Percentiles rank a stretch among this genome's conserved stretches.
Evolutionary conservation across 2,797 vertebrate genomes (phyloP).

Genomic region (Acestrorhynchus altus): DNA sequence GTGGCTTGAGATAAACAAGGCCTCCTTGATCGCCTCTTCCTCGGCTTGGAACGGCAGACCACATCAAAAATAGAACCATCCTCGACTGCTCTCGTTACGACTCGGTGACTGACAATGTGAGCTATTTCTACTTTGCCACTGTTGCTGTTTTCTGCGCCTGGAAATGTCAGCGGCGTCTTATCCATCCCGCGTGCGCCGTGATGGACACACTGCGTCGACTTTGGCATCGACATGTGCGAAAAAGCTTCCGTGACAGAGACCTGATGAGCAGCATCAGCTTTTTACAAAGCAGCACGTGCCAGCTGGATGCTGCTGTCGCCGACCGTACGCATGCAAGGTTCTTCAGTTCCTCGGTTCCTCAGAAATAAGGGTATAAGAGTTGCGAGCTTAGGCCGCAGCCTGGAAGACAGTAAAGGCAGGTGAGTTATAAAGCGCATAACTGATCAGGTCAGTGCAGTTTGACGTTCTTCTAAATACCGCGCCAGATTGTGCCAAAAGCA

Average conservation of each 20-base stretch:
- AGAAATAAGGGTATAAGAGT: background rate
- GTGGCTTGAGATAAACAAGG: background rate
- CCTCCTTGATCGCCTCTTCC: background rate
- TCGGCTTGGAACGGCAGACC: background rate
- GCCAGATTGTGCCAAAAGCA: background rate
- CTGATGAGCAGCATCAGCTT: constrained; percentile 14
- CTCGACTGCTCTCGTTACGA: constrained; percentile 23
- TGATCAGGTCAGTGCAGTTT: background rate
- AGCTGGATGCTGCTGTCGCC: background rate
- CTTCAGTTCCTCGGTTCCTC: background rate
- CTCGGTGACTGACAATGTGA: constrained; percentile 49
- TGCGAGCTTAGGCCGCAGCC: background rate
- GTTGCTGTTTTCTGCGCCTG: constrained; percentile 4
- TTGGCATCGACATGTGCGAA: constrained; percentile 24
- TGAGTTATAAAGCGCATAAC: background rate
- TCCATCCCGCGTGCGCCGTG: constrained; percentile 30
- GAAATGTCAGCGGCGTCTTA: constrained; percentile 23
- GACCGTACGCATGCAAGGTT: background rate
- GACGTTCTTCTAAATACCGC: background rate
- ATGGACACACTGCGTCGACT: constrained; percentile 35
- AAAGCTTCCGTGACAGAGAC: background rate
- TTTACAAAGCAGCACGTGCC: constrained; percentile 28
- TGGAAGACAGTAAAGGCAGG: background rate
- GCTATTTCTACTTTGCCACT: constrained; percentile 36
- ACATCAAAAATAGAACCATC: constrained; percentile 9